Evolutionary conservation across 2,113 vertebrate species (phyloP).

Genomic region (Gallinago media): DNA sequence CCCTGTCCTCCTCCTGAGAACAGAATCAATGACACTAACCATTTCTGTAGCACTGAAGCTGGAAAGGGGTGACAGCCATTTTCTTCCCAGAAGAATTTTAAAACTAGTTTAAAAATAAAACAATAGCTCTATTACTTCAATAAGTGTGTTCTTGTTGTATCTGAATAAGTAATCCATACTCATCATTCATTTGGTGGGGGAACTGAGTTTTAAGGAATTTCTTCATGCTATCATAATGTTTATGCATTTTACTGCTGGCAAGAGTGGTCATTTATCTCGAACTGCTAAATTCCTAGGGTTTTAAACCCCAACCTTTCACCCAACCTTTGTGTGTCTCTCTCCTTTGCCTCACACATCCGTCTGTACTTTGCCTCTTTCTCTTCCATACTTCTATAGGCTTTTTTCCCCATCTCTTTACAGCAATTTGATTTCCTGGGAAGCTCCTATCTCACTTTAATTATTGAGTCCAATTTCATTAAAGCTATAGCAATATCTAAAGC

Average conservation of each 20-base stretch:
- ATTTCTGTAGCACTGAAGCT: neutral
- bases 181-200: neutral
- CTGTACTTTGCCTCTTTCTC: neutral
- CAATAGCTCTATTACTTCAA: neutral
- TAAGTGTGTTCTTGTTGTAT: neutral
- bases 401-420: neutral
- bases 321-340: neutral
- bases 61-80: neutral
- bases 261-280: neutral
- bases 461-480: neutral
- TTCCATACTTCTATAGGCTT: neutral
- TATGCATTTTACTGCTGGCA: neutral
- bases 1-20: conserved; percentile 28
- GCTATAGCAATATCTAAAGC: neutral
- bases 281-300: neutral
- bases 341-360: neutral
- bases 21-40: neutral
- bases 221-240: neutral
- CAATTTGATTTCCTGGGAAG: neutral
- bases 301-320: neutral
- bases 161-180: neutral
- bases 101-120: conserved; percentile 37
- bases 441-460: neutral
- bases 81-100: conserved; percentile 27
- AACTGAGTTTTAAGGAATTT: neutral